Evolutionary conservation across 2,888 invertebrate species (phyloP), one percentile per base, ranked within the genome.

Genomic region (Syrista parreyssii): DNA sequence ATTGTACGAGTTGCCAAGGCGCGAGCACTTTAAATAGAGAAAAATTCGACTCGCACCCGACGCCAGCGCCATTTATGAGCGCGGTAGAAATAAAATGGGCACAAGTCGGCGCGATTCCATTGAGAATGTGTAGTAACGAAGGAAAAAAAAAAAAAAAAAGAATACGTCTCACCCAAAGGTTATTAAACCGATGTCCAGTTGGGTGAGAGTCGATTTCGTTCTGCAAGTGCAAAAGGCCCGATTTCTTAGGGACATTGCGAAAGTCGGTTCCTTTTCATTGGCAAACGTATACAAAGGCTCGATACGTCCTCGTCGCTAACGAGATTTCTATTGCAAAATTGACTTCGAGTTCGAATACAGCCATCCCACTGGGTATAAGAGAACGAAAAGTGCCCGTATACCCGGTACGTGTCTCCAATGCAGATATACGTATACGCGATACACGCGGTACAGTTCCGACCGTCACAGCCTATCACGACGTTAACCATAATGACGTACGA

Each of bases 281-380:
- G 32, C 76, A 31, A 55, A 6, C 9, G 75, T 69, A 68, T 79
- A 79, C 79, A 78, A 81, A 79, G 75, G 76, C 71, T 68, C 78
- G 78, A 78, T 78, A 68, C 55, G 74, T 77, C 74, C 55, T 55
- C 33, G 40, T 76, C 36, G 75, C 75, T 75, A 74, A 76, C 78
- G 72, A 80, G 79, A 80, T 80, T 79, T 73, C 55, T 32, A 35
- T 31, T 73, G 76, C 71, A 71, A 71, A 71, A 76, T 77, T 55
- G 34, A 68, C 71, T 74, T 72, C 36, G 68, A 71, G 30, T 76
- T 68, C 79, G n/a, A 68, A 73, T 15, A 71, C 71, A 71, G 31
- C 4, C 23, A 4, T 71, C 71, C 71, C 71, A 55, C 55, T 9
- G 9, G 55, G 55, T 55, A 55, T 23, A 55, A 55, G 55, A 55